phyloP scores from a whole-genome alignment of 1,140 invertebrate species.

The Lepidurus apus region DNA sequence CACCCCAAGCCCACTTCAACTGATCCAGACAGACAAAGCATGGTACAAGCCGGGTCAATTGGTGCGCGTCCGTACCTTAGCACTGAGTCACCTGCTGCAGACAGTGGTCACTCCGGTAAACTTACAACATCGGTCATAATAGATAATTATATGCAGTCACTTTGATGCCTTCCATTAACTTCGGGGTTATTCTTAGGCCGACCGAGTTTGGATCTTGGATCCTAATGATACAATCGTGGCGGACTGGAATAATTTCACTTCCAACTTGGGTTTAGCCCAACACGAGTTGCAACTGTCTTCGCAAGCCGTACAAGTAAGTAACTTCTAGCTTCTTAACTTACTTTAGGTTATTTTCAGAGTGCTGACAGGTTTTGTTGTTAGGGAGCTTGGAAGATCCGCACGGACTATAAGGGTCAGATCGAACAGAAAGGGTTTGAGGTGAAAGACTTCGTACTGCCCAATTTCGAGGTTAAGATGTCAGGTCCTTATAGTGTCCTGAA shows the following conservation, averaged over 20 bases:
- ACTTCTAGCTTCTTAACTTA: neutral
- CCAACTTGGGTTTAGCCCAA: constrained; percentile 51
- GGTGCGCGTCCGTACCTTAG: constrained; percentile 52
- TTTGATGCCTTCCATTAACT: neutral
- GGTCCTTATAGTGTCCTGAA: constrained; percentile 55
- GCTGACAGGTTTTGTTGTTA: constrained; percentile 37
- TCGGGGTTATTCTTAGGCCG: constrained; percentile 47
- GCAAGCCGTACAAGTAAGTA: constrained; percentile 50
- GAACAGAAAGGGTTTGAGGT: constrained; percentile 49
- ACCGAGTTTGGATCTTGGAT: constrained; percentile 55
- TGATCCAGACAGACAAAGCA: constrained; percentile 52
- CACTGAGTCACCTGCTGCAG: constrained; percentile 49
- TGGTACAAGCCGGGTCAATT: constrained; percentile 60
- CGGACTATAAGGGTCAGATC: constrained; percentile 42
- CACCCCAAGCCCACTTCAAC: constrained; percentile 51
- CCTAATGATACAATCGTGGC: constrained; percentile 53
- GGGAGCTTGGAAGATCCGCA: constrained; percentile 55
- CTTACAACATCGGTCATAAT: constrained; percentile 17
- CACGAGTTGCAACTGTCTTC: constrained; percentile 51
- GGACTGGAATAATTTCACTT: constrained; percentile 54
- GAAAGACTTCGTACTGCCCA: constrained; percentile 57
- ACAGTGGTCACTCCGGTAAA: constrained; percentile 48
- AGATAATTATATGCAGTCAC: neutral
- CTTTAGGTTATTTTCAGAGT: neutral
- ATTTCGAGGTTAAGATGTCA: constrained; percentile 59